Percentiles rank a stretch among this genome's conserved stretches.
Evolutionary conservation across 2,888 invertebrate genomes (phyloP).

Genomic region (Philereme transversata): DNA sequence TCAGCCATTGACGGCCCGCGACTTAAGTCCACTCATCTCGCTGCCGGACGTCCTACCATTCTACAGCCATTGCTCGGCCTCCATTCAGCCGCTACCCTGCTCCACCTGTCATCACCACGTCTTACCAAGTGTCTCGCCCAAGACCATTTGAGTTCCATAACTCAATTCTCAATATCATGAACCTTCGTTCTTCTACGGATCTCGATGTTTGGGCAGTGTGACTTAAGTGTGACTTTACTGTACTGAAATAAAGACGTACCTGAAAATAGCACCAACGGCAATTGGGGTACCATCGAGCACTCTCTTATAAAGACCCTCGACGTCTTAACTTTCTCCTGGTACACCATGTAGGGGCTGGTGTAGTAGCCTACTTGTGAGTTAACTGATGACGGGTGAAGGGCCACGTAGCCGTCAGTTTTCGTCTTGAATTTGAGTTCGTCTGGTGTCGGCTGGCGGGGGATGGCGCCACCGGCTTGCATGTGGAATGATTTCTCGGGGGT

Average conservation of each 20-base stretch:
- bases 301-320: constrained; percentile 91
- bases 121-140: too few relatives aligned
- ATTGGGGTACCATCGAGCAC: constrained; percentile 90
- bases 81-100: too few relatives aligned
- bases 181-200: too few relatives aligned
- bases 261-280: constrained; percentile 88
- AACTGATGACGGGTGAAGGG: constrained; percentile 90
- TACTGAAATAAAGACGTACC: constrained; percentile 50
- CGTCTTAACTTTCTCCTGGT: constrained; percentile 93
- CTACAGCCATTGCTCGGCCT: too few relatives aligned
- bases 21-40: too few relatives aligned
- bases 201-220: too few relatives aligned
- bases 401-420: constrained; percentile 88
- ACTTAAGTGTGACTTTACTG: too few relatives aligned
- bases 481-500: constrained; percentile 91
- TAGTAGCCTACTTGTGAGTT: constrained; percentile 87
- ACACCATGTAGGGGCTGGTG: constrained; percentile 90
- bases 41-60: too few relatives aligned
- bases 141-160: too few relatives aligned
- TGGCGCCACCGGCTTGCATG: constrained; percentile 88
- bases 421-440: constrained; percentile 90
- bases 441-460: constrained; percentile 88
- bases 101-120: too few relatives aligned
- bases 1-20: too few relatives aligned
- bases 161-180: too few relatives aligned